Evolutionary conservation across 2,113 vertebrate species (phyloP), one percentile per base, ranked within the genome.

Genomic region (Argyrosomus japonicus): DNA sequence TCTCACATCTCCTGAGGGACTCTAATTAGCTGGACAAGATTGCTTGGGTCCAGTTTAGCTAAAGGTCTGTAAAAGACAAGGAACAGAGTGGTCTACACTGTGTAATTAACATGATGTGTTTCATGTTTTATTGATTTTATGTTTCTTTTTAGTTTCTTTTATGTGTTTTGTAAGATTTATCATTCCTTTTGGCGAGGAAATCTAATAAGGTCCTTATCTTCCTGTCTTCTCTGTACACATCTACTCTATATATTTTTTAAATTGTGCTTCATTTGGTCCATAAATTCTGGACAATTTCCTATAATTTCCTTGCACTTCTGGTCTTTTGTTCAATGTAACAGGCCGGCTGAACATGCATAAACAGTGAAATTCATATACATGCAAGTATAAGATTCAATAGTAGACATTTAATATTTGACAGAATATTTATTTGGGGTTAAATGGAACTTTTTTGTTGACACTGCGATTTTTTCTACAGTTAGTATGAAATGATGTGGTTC

Each of bases 21-120:
- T 83, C 73, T 84, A 48, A 85, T 87, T 78, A 80, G 60, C 3
- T 47, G 54, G 54, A 85, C 36, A 61, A 51, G 50, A 74, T 25
- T 3, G 5, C 43, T 56, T 50, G 21, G 50, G 48, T 23, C 62
- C 32, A 27, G 54, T 70, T 64, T n/a, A 53, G 74, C 15, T 11
- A n/a, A 70, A 68, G 51, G 43, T 77, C 75, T 61, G 25, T 78
- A 19, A 68, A 75, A 77, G 11, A 68, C 43, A 51, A 73, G 57
- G 43, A 63, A 68, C 67, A 43, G 5, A 19, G 19, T 70, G 82
- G 43, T 25, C 18, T 48, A 18, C 50, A 27, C 14, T 19, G 57
- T 51, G 61, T 19, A 9, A 56, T 70, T 17, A 21, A 40, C 29
- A 54, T 11, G 21, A 54, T 6, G 23, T 25, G 54, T 25, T 23